These are phyloP conservation scores for Drosophila infuscata DNA, from an alignment of 2,888 invertebrate species.

Conservation along the genomic window DNA sequence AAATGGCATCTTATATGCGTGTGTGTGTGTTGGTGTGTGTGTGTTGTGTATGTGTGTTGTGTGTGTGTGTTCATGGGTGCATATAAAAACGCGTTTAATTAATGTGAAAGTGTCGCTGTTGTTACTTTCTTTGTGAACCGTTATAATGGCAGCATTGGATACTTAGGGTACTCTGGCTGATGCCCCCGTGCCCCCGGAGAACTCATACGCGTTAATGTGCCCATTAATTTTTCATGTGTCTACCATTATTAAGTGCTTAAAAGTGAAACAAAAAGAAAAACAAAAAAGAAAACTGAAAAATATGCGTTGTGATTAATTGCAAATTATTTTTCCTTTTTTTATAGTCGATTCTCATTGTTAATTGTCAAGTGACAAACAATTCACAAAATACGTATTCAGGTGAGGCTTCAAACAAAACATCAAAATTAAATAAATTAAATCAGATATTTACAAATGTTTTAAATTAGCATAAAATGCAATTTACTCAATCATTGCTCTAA, in stretches of 20 bases:
- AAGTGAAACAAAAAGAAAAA: slow-evolving; percentile 9
- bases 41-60: not conserved
- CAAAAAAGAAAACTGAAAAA: slow-evolving; percentile 40
- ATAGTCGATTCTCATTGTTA: slow-evolving; percentile 18
- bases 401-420: slow-evolving; percentile 12
- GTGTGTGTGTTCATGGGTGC: slow-evolving; percentile 41
- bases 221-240: slow-evolving; percentile 57
- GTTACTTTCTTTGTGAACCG: slow-evolving; percentile 44
- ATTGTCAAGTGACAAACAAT: slow-evolving; percentile 16
- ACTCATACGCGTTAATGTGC: slow-evolving; percentile 66
- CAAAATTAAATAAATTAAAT: not conserved
- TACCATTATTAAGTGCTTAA: slow-evolving; percentile 65
- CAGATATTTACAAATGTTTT: not conserved
- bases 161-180: slow-evolving; percentile 29
- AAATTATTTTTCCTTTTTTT: slow-evolving; percentile 16
- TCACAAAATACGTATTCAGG: slow-evolving; percentile 30
- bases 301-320: slow-evolving; percentile 27
- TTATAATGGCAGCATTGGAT: slow-evolving; percentile 45
- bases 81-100: slow-evolving; percentile 79
- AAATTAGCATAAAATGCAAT: slow-evolving; percentile 4
- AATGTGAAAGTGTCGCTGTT: slow-evolving; percentile 73
- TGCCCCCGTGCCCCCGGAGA: slow-evolving; percentile 16
- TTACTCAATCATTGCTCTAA: slow-evolving; percentile 9
- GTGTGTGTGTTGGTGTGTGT: not conserved
- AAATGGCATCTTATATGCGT: slow-evolving; percentile 18